These are phyloP conservation scores for Hystrix brachyura DNA, from an alignment of 2,113 vertebrate genomes.

Conservation along the genomic window DNA sequence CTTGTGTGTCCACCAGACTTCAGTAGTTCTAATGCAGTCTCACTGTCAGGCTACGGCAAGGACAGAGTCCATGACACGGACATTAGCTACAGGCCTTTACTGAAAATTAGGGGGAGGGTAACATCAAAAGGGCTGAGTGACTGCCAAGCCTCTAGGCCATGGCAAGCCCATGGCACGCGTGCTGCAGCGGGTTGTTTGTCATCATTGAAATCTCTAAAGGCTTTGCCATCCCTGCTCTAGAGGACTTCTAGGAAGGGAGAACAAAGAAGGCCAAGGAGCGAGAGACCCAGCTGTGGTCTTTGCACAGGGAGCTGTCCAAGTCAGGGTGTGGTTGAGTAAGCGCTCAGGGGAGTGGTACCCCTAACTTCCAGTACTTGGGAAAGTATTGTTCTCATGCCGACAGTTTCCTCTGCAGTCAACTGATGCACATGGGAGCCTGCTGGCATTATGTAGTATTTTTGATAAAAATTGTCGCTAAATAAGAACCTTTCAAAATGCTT, in stretches of 20 bases:
- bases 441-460: slow-evolving; percentile 48
- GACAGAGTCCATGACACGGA: background rate
- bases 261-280: background rate
- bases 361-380: background rate
- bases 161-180: too few relatives aligned
- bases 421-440: background rate
- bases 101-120: background rate
- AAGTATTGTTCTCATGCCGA: background rate
- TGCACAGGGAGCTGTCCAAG: background rate
- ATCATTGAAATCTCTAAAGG: too few relatives aligned
- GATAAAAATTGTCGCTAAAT: slow-evolving; percentile 37
- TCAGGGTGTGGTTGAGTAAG: background rate
- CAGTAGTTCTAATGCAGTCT: background rate
- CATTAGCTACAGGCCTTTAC: background rate
- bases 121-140: background rate
- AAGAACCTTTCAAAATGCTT: slow-evolving; percentile 29
- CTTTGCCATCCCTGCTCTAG: background rate
- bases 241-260: slow-evolving; percentile 38
- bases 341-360: background rate
- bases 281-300: background rate
- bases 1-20: background rate
- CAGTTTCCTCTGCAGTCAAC: slow-evolving; percentile 7
- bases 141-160: background rate
- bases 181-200: too few relatives aligned
- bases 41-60: background rate